Conservation (phyloP, 1,140 invertebrate species). For the Stegodyphus mimosarum region DNA sequence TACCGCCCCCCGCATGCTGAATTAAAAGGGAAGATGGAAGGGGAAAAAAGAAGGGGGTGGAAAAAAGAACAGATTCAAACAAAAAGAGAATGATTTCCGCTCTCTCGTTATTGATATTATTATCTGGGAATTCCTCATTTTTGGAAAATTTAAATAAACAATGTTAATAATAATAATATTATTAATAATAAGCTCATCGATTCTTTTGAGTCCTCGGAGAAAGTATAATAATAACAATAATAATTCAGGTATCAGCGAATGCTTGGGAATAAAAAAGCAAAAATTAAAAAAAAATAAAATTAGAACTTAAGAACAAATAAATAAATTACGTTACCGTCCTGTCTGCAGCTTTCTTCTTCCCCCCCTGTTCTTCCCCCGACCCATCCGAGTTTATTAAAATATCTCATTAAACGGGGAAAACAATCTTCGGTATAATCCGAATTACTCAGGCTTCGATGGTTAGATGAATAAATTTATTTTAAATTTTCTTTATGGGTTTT, state of each 20-base stretch:
- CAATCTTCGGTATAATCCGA: conserved; percentile 59
- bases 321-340: conserved; percentile 50
- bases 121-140: conserved; percentile 21
- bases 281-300: conserved; percentile 10
- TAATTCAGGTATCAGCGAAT: conserved; percentile 7
- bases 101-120: conserved; percentile 41
- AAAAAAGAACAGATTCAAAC: not conserved
- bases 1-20: not conserved
- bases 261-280: not conserved
- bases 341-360: conserved; percentile 1
- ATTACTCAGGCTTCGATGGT: conserved; percentile 50
- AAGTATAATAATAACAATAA: not conserved
- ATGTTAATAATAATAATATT: conserved; percentile 56
- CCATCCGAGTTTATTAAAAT: conserved; percentile 57
- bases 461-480: conserved; percentile 61
- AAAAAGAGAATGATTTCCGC: conserved; percentile 4
- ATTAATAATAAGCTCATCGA: conserved; percentile 45
- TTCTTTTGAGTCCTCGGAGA: conserved; percentile 10
- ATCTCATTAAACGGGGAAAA: conserved; percentile 60
- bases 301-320: conserved; percentile 57
- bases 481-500: conserved; percentile 43
- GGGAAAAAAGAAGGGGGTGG: not conserved
- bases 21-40: not conserved
- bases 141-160: conserved; percentile 53
- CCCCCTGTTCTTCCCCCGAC: not conserved